Evolutionary conservation across 2,888 invertebrate species (phyloP).

Genomic region (Cephus runcator): DNA sequence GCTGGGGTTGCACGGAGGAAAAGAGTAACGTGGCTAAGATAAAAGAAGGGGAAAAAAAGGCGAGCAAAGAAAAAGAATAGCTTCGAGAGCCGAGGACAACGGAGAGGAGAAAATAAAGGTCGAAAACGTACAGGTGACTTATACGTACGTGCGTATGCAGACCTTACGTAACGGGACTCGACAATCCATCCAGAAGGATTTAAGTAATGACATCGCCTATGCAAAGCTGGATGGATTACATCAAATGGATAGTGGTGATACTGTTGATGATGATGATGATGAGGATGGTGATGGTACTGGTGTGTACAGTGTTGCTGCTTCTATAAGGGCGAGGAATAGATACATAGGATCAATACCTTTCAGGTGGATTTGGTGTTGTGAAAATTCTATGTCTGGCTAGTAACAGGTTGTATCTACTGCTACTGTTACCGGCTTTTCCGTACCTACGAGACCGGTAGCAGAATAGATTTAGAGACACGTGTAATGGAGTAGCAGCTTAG

Average conservation of each 20-base stretch:
- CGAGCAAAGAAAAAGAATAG: conserved; percentile 8
- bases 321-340: background rate
- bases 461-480: background rate
- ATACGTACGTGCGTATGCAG: background rate
- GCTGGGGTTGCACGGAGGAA: background rate
- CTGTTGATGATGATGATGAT: background rate
- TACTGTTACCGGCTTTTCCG: background rate
- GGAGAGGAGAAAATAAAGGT: conserved; percentile 6
- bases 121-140: background rate
- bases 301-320: background rate
- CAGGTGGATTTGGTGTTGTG: no score
- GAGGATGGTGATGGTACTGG: background rate
- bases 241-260: background rate
- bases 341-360: background rate
- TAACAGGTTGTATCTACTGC: background rate
- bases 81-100: background rate
- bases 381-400: background rate
- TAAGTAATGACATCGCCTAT: background rate
- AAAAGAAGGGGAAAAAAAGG: conserved; percentile 5
- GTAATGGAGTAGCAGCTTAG: background rate
- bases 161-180: background rate
- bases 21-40: conserved; percentile 6
- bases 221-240: background rate
- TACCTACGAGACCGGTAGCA: background rate
- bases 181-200: background rate